These are phyloP conservation scores for Drosophila anomelani DNA, from an alignment of 2,888 invertebrate genomes.

Conservation along the genomic window DNA sequence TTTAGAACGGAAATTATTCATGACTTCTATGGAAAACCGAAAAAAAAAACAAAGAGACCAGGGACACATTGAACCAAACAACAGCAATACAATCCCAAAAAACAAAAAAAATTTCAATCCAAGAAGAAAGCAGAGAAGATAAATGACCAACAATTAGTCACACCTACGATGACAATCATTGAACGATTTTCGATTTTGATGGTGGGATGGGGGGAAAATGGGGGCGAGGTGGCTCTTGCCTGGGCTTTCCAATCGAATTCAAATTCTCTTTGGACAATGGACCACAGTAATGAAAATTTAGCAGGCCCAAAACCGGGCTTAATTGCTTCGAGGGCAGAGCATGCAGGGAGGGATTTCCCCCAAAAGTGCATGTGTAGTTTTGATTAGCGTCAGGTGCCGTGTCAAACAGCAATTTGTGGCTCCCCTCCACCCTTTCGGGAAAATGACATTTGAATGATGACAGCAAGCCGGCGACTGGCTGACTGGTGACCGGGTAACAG, in stretches of 20 bases:
- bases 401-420: conserved; percentile 80
- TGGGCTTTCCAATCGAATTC: conserved; percentile 32
- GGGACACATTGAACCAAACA: conserved; percentile 8
- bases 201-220: neutral
- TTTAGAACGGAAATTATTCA: conserved; percentile 73
- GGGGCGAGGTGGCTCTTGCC: neutral
- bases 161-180: conserved; percentile 79
- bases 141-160: conserved; percentile 80
- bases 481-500: conserved; percentile 24
- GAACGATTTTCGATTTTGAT: conserved; percentile 68
- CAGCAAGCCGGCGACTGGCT: conserved; percentile 53
- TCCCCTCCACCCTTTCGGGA: conserved; percentile 28
- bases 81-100: conserved; percentile 5
- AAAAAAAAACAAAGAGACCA: conserved; percentile 33
- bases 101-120: conserved; percentile 22
- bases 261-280: conserved; percentile 56
- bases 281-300: conserved; percentile 68
- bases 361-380: conserved; percentile 58
- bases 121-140: conserved; percentile 64
- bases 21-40: conserved; percentile 65
- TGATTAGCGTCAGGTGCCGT: conserved; percentile 80
- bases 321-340: conserved; percentile 24
- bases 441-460: conserved; percentile 80
- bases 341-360: neutral
- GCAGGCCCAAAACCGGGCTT: conserved; percentile 31